Evolutionary conservation across 2,888 invertebrate species (phyloP), one percentile per base, ranked within the genome.

Genomic region (Noctua fimbriata): DNA sequence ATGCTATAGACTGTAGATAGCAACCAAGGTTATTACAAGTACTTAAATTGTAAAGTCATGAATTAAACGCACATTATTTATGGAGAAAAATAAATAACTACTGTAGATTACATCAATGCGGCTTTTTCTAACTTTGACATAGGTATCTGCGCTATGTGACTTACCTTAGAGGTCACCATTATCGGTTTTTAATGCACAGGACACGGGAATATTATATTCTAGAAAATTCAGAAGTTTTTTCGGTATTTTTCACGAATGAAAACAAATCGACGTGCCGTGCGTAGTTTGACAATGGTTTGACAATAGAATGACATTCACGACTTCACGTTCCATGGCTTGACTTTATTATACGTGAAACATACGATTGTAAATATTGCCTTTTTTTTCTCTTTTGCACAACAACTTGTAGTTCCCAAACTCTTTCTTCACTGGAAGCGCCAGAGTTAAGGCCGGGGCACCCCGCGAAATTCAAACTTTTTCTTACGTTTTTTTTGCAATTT

Each of bases 141-240:
- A 14, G 9, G 12, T 41, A 14, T 14, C 1, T 52, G 32, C 2
- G 14, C 0, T 28, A 65, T 0, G 6, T 65, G 63, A 67, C 65
- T 87, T 78, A 90, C 89, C 86, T 89, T 89, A 52, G 89, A 84
- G 1, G 90, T 85, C 71, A 89, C 55, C 89, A 89, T 89, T 80
- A 44, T 84, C 0, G 1, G 28, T 71, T 71, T 65, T 0, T 49
- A 78, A 58, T 44, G 9, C 69, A 78, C 79, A 73, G 28, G 55
- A 32, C n/a, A 55, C 47, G 3, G n/a, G 44, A 69, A 52, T 66
- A 65, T 18, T 14, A 4, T 81, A 63, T 41, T 72, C 60, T 32
- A 73, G 49, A 77, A 79, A 76, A 75, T 65, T 72, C 69, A 49
- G 12, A 24, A 2, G 5, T 12, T 28, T 69, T 69, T 76, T 66